Evolutionary conservation across 2,888 invertebrate genomes (phyloP).

Genomic region (Ormia ochracea): DNA sequence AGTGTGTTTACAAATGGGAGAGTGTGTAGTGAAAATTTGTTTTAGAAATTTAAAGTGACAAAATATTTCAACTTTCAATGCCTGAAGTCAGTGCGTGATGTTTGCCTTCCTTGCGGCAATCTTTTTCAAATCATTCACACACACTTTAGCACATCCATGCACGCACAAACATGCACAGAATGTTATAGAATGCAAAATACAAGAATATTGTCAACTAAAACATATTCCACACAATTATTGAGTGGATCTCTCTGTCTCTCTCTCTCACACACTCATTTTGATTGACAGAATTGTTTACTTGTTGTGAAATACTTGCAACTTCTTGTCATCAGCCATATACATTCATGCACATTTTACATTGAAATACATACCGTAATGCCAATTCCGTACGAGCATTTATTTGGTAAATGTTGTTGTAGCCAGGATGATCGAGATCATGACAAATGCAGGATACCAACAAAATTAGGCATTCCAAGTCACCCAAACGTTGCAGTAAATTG

Average conservation of each 20-base stretch:
- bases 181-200: not conserved
- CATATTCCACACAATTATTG: slow-evolving; percentile 17
- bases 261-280: slow-evolving; percentile 12
- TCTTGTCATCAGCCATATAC: not conserved
- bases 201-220: slow-evolving; percentile 27
- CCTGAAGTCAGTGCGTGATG: not conserved
- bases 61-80: slow-evolving; percentile 28
- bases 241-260: slow-evolving; percentile 3
- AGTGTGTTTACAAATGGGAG: too few relatives aligned
- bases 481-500: slow-evolving; percentile 83
- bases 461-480: slow-evolving; percentile 86
- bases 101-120: not conserved
- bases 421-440: slow-evolving; percentile 88
- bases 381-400: slow-evolving; percentile 90
- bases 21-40: not conserved
- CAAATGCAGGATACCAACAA: slow-evolving; percentile 88
- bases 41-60: not conserved
- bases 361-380: slow-evolving; percentile 80
- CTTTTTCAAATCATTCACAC: slow-evolving; percentile 1
- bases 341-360: not conserved
- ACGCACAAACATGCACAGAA: not conserved
- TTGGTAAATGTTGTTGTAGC: slow-evolving; percentile 87
- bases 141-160: not conserved
- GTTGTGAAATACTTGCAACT: not conserved
- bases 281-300: slow-evolving; percentile 1